Evolutionary conservation across 2,888 invertebrate genomes (phyloP), one percentile per base, ranked within the genome.

Genomic region (Podotricha telesiphe): DNA sequence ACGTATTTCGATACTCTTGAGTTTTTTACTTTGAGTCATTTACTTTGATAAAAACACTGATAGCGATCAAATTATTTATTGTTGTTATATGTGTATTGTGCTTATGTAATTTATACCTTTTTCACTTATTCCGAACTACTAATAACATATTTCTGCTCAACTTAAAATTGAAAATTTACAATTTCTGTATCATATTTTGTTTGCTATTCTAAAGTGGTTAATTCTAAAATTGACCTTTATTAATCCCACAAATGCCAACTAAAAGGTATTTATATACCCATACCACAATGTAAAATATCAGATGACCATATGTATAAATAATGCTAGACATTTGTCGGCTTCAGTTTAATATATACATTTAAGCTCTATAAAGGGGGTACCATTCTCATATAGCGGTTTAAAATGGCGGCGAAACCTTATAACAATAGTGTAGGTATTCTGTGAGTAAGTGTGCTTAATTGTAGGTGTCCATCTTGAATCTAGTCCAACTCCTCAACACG

Each of bases 271-370:
- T 17, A 37, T 34, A 34, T 55, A 37, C 17, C 53, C 4, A 34
- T 17, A 37, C 17, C 17, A 11, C 37, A 11, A 17, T 55, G 13
- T 55, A 34, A 10, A 37, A 55, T 55, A 55, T 37, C 55, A 55
- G 17, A 55, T 19, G 55, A 53, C 53, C 17, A 34, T 53, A n/a
- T 55, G 11, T 19, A 6, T 37, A 55, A 17, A 55, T 91, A 92
- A 90, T 89, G 82, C 45, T 45, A 88, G 84, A 84, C 87, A 84
- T 86, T 91, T 87, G 89, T 89, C 89, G 92, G 91, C 91, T 91
- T 91, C 91, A 75, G 91, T 91, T 92, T 91, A 92, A 89, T 85
- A 85, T 84, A 83, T 84, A 90, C 90, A 90, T 87, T 80, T 85
- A 82, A 84, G 86, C 89, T 86, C 86, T 88, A 89, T 90, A 89